Conservation (phyloP, 2,888 invertebrate genomes). For the Polymixis flavicincta region DNA sequence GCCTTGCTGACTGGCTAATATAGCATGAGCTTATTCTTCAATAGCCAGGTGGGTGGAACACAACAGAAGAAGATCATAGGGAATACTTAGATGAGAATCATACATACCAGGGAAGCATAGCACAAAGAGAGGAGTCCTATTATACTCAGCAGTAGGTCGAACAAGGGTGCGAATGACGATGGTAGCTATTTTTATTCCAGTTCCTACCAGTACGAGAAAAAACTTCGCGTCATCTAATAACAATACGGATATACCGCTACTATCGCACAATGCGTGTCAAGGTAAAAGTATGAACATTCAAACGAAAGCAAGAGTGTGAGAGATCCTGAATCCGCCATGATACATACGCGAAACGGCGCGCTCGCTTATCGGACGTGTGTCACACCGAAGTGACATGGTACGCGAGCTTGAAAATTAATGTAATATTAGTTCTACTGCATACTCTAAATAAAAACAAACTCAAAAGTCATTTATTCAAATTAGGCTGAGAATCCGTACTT, state of each 20-base stretch:
- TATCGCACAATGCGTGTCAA: conserved; percentile 65
- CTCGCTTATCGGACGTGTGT: conserved; percentile 40
- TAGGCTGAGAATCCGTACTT: too few species aligned
- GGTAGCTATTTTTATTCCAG: not conserved
- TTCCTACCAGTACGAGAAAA: not conserved
- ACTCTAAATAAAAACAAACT: too few species aligned
- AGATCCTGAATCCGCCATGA: conserved; percentile 84
- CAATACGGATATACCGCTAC: conserved; percentile 1
- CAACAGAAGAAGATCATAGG: not conserved
- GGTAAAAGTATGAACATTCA: conserved; percentile 74
- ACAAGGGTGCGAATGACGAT: not conserved
- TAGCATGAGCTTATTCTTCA: not conserved
- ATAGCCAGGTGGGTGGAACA: not conserved
- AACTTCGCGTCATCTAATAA: not conserved
- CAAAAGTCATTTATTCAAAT: too few species aligned
- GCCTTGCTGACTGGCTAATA: not conserved
- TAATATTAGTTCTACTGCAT: not conserved
- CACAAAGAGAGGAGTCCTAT: not conserved
- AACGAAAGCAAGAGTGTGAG: conserved; percentile 78
- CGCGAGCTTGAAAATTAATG: not conserved
- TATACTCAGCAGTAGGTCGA: not conserved
- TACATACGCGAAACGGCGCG: conserved; percentile 70
- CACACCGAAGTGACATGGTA: conserved; percentile 46
- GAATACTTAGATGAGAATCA: not conserved
- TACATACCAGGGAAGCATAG: not conserved